phyloP scores from a whole-genome alignment of 1,140 invertebrate species.

The Archegozetes longisetosus region DNA sequence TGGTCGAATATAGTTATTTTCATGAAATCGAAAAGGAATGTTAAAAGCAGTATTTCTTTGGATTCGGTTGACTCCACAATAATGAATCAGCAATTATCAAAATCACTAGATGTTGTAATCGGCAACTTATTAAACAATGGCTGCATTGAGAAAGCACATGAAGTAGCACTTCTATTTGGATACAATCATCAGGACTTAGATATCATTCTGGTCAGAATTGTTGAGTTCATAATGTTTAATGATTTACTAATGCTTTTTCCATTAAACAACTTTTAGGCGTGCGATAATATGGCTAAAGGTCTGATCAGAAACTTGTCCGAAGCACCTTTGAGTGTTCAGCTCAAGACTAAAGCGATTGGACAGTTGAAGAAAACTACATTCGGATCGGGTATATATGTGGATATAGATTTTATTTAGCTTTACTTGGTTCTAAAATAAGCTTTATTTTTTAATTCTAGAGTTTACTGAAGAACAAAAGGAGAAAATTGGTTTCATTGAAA shows the following conservation, averaged over 20 bases:
- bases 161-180: background rate
- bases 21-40: background rate
- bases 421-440: background rate
- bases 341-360: slow-evolving; percentile 2
- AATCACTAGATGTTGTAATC: slow-evolving; percentile 2
- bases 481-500: slow-evolving; percentile 4
- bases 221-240: too few species aligned
- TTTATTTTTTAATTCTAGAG: slow-evolving; percentile 1
- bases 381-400: background rate
- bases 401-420: background rate
- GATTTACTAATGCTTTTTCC: background rate
- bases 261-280: background rate
- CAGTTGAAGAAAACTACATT: background rate
- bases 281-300: slow-evolving; percentile 2
- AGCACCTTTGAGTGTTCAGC: slow-evolving; percentile 2
- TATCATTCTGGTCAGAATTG: background rate
- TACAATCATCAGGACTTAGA: slow-evolving; percentile 11
- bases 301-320: background rate
- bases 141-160: slow-evolving; percentile 1
- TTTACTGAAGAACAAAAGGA: background rate
- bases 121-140: background rate
- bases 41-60: background rate
- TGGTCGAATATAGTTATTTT: background rate
- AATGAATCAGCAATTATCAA: background rate
- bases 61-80: too few species aligned